A percentile compares a stretch with the other conserved stretches of the same genome.
phyloP scores from a whole-genome alignment of 2,888 invertebrate genomes.

The Melanchra persicariae region DNA sequence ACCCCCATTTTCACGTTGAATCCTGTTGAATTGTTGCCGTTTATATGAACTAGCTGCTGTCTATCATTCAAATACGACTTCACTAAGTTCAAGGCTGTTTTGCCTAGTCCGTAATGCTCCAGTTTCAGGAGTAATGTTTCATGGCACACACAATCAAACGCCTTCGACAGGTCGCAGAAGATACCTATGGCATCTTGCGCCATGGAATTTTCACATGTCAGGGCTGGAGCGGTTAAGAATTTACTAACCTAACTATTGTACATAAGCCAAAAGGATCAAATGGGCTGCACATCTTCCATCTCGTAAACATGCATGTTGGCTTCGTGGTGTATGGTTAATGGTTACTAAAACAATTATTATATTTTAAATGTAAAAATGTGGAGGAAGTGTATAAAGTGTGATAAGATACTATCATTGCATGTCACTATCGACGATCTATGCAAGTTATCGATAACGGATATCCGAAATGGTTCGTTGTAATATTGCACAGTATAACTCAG shows the following conservation, averaged over 20 bases:
- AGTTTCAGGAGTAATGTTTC: too few species aligned
- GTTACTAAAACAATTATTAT: conserved; percentile 35
- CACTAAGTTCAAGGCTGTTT: too few species aligned
- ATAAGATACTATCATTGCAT: conserved; percentile 35
- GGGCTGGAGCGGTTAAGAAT: too few species aligned
- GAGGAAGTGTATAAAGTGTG: conserved; percentile 4
- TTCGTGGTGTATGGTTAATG: conserved; percentile 27
- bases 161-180: too few species aligned
- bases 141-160: too few species aligned
- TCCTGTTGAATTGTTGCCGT: too few species aligned
- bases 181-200: too few species aligned
- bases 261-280: conserved; percentile 15
- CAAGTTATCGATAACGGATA: conserved; percentile 49
- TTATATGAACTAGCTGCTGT: too few species aligned
- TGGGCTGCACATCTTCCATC: background rate
- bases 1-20: too few species aligned
- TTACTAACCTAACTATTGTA: conserved; percentile 28
- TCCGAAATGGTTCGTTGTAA: conserved; percentile 37
- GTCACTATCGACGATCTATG: conserved; percentile 30
- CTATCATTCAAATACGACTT: too few species aligned
- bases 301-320: conserved; percentile 39
- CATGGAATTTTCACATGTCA: too few species aligned
- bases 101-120: too few species aligned
- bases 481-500: conserved; percentile 17
- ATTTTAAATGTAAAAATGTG: background rate